Conservation (phyloP, 2,113 vertebrate genomes). For the Myrmecobius fasciatus region DNA sequence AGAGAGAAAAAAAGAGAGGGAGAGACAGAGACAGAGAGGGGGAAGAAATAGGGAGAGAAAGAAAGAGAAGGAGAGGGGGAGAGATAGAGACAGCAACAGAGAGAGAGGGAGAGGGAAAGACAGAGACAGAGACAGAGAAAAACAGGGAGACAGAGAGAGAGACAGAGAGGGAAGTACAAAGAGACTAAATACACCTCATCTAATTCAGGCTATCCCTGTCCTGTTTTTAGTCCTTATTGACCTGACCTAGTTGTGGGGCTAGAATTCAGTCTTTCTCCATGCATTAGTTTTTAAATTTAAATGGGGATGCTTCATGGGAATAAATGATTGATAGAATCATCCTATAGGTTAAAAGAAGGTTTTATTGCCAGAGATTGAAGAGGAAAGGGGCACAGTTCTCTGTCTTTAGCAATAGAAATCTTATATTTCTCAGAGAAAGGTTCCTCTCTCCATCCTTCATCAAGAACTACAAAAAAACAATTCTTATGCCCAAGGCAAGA, state of each 20-base stretch:
- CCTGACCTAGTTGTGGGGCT: neutral
- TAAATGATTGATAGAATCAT: neutral
- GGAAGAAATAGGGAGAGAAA: too few relatives aligned
- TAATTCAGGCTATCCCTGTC: neutral
- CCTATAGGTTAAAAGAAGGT: neutral
- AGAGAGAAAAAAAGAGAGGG: neutral
- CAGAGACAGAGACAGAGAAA: neutral
- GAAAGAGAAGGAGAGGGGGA: neutral
- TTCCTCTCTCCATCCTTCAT: neutral
- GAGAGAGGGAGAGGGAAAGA: neutral
- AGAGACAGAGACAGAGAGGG: neutral
- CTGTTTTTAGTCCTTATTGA: neutral
- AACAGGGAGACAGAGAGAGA: neutral
- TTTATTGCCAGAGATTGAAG: neutral
- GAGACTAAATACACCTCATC: too few relatives aligned
- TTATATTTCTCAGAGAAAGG: neutral
- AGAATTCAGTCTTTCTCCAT: neutral
- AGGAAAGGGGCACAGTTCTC: neutral
- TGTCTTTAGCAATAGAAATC: neutral
- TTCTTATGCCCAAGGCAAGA: neutral
- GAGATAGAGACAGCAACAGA: neutral
- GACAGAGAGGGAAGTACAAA: neutral
- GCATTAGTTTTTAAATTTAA: neutral
- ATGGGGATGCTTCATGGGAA: neutral
- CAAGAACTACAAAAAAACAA: neutral